A percentile compares a stretch with the other conserved stretches of the same genome.
These are phyloP conservation scores for Melinaea menophilus DNA, from an alignment of 2,888 invertebrate species.

Conservation along the genomic window DNA sequence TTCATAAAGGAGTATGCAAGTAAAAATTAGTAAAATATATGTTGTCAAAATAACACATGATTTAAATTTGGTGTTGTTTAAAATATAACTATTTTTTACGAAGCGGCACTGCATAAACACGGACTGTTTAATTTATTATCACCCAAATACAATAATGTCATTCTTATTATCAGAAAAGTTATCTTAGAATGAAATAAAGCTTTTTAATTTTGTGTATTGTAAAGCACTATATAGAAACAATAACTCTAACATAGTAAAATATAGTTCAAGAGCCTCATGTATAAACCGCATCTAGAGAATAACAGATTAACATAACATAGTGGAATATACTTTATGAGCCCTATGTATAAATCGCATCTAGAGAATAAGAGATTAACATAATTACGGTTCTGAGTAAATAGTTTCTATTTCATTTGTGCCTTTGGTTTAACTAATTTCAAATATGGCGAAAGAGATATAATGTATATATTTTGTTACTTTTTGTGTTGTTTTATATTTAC, in stretches of 20 bases:
- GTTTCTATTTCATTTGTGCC: constrained; percentile 1
- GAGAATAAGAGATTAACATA: constrained; percentile 17
- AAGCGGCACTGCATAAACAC: constrained; percentile 20
- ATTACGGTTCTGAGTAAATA: constrained; percentile 9
- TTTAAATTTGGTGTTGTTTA: constrained; percentile 27
- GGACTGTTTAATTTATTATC: constrained; percentile 8
- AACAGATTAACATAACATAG: background rate
- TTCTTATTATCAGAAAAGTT: background rate
- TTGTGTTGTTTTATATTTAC: background rate
- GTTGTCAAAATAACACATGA: constrained; percentile 17
- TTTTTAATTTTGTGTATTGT: background rate
- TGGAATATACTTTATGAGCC: background rate
- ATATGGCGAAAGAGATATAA: background rate
- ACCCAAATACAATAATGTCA: background rate
- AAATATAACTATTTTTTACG: constrained; percentile 29
- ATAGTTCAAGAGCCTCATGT: constrained; percentile 1
- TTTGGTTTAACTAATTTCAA: constrained; percentile 4
- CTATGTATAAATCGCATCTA: constrained; percentile 12
- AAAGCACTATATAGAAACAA: constrained; percentile 2
- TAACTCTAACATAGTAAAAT: background rate
- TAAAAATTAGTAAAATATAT: background rate
- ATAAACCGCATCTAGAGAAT: constrained; percentile 16
- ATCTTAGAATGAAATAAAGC: background rate
- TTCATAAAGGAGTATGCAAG: background rate
- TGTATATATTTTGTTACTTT: background rate